phyloP scores from a whole-genome alignment of 2,113 vertebrate species.

The Corvus moneduloides region DNA sequence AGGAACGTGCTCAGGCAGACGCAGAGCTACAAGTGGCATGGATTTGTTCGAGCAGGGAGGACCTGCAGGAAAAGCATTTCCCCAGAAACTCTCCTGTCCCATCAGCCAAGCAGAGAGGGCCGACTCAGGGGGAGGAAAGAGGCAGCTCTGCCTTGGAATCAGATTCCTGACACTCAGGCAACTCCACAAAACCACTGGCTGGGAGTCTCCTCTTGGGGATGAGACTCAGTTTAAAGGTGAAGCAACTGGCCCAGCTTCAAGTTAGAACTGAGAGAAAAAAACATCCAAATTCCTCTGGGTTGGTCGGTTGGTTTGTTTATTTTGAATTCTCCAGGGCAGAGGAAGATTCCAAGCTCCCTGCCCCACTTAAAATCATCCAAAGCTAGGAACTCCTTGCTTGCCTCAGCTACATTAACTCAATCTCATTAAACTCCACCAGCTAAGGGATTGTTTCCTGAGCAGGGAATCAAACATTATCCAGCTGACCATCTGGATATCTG shows the following conservation, averaged over 20 bases:
- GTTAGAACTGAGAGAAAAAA: background rate
- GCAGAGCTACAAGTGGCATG: fast-evolving
- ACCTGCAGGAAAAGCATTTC: background rate
- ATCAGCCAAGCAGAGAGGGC: background rate
- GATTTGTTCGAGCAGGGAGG: fast-evolving
- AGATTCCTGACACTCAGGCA: background rate
- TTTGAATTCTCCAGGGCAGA: background rate
- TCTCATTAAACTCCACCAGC: background rate
- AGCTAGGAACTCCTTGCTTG: background rate
- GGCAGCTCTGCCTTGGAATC: background rate
- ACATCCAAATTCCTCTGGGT: background rate
- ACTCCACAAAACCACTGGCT: background rate
- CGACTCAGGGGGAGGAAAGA: no score
- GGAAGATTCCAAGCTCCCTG: background rate
- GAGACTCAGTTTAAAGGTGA: background rate
- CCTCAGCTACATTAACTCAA: background rate
- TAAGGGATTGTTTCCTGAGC: background rate
- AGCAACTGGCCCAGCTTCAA: background rate
- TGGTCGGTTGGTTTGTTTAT: background rate
- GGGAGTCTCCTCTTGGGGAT: background rate
- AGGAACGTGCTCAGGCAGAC: fast-evolving
- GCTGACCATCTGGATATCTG: background rate
- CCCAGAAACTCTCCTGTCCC: background rate
- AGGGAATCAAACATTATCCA: background rate
- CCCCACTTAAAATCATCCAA: background rate